Percentiles rank a stretch among this genome's conserved stretches.
phyloP scores from a whole-genome alignment of 2,113 vertebrate genomes.

The Danio rerio region DNA sequence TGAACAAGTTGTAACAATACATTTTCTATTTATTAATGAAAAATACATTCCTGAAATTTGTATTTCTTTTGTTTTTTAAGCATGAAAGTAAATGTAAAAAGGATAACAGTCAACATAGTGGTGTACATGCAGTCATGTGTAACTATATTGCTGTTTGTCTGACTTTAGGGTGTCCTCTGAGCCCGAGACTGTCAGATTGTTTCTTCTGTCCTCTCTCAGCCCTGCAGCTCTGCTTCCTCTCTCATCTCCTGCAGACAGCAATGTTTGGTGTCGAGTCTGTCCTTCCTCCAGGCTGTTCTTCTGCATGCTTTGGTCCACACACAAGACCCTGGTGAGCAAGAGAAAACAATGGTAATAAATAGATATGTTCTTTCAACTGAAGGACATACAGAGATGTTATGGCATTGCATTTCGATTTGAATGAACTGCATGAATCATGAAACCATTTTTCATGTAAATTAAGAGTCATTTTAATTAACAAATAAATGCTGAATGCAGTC shows the following conservation, averaged over 20 bases:
- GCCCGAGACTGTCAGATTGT: slow-evolving; percentile 42
- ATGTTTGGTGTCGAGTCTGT: slow-evolving; percentile 64
- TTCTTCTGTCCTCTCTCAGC: slow-evolving; percentile 24
- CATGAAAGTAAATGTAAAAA: background rate
- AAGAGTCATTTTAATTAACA: slow-evolving; percentile 13
- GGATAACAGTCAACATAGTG: background rate
- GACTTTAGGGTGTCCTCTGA: slow-evolving; percentile 46
- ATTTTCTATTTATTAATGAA: background rate
- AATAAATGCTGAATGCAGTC: background rate
- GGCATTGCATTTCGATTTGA: background rate
- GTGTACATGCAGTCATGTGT: background rate
- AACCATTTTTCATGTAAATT: slow-evolving; percentile 1
- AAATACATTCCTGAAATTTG: background rate
- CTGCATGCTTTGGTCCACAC: slow-evolving; percentile 66
- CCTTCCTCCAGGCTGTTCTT: slow-evolving; percentile 61
- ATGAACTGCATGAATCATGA: background rate
- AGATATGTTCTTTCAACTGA: background rate
- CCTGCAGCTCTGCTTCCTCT: slow-evolving; percentile 24
- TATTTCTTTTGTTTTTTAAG: background rate
- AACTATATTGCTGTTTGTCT: background rate
- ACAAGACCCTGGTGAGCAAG: slow-evolving; percentile 70
- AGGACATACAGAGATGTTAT: background rate
- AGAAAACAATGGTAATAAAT: background rate
- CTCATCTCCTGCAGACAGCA: slow-evolving; percentile 66
- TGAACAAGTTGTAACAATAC: too few species aligned